phyloP scores from a whole-genome alignment of 2,888 invertebrate species.

The Meteorus cinctellus region DNA sequence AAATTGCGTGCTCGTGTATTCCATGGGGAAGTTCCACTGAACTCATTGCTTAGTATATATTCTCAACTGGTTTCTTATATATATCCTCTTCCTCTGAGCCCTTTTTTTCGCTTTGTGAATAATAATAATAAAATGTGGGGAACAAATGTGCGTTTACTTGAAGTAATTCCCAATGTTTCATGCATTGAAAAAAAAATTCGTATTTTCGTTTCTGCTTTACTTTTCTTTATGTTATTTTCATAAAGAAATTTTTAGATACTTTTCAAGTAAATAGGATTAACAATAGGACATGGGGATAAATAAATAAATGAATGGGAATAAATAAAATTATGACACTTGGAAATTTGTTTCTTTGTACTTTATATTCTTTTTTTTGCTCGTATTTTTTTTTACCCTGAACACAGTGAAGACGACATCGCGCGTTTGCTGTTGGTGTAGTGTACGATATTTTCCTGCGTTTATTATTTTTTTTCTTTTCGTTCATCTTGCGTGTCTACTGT shows the following conservation, averaged over 20 bases:
- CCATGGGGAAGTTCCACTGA: constrained; percentile 42
- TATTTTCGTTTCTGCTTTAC: not conserved
- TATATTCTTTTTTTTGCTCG: constrained; percentile 36
- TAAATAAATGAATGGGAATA: constrained; percentile 8
- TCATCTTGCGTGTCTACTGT: constrained; percentile 26
- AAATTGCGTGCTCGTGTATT: constrained; percentile 37
- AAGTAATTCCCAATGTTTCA: not conserved
- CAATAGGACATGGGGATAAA: not conserved
- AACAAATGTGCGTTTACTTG: not conserved
- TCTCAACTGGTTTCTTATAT: constrained; percentile 47
- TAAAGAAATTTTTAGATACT: not conserved
- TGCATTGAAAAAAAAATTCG: not conserved
- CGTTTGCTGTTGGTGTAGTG: not conserved
- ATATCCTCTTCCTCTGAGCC: constrained; percentile 32
- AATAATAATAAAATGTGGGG: constrained; percentile 17
- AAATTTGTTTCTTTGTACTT: constrained; percentile 12
- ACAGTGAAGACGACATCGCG: constrained; percentile 17
- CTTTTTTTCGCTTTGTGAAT: constrained; percentile 3
- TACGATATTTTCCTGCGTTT: not conserved
- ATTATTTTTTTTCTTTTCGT: constrained; percentile 6
- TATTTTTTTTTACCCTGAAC: constrained; percentile 41
- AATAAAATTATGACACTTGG: constrained; percentile 34
- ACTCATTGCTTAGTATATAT: constrained; percentile 46
- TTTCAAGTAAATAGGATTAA: not conserved
- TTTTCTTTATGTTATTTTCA: not conserved